phyloP scores from a whole-genome alignment of 2,113 vertebrate genomes.

The Percina caprodes region DNA sequence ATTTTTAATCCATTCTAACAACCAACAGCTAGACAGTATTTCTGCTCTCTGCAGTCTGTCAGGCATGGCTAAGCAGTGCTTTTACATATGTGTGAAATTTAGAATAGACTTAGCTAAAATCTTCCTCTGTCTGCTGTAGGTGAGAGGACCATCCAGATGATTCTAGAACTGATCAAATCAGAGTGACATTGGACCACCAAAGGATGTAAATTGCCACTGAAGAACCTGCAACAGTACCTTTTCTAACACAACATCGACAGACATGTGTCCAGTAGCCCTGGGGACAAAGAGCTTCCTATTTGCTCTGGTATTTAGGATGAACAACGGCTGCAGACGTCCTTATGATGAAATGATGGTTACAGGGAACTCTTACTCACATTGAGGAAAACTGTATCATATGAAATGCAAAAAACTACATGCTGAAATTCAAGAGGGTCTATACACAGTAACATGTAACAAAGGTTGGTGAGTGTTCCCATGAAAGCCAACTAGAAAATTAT shows the following conservation, averaged over 20 bases:
- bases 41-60: too few species aligned
- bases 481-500: constrained; percentile 2
- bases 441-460: too few species aligned
- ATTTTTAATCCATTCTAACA: too few species aligned
- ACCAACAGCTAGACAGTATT: too few species aligned
- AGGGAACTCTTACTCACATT: constrained; percentile 50
- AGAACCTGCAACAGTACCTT: constrained; percentile 6
- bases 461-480: too few species aligned
- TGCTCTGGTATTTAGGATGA: not conserved
- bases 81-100: too few species aligned
- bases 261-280: not conserved
- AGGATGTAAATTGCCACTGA: not conserved
- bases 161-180: constrained; percentile 92
- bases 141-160: constrained; percentile 91
- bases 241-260: not conserved
- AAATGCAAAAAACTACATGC: constrained; percentile 2
- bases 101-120: too few species aligned
- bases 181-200: constrained; percentile 83
- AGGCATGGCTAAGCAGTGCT: too few species aligned
- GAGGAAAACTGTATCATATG: constrained; percentile 40
- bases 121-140: constrained; percentile 74
- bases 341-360: not conserved
- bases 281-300: not conserved
- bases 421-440: constrained; percentile 1
- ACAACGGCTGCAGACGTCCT: not conserved